Conservation (phyloP, 2,797 vertebrate genomes). For the Babyrousa celebensis region DNA sequence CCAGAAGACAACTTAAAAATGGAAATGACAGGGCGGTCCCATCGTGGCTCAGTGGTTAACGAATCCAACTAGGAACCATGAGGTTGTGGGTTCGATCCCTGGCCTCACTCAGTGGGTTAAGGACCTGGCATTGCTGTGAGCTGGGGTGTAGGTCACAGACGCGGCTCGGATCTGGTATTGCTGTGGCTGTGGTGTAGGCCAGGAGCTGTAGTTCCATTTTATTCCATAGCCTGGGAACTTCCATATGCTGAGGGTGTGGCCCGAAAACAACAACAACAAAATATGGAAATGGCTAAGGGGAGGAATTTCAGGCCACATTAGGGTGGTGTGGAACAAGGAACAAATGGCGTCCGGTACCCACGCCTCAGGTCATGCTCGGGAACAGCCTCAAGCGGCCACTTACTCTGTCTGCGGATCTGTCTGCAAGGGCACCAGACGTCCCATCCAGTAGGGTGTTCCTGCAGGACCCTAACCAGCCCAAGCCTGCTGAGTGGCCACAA, state of each 20-base stretch:
- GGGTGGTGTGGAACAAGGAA: slow-evolving; percentile 8
- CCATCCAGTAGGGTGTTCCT: neutral
- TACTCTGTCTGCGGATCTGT: neutral
- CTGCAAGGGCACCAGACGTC: slow-evolving; percentile 40
- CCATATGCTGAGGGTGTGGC: too few relatives aligned
- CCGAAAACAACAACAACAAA: neutral
- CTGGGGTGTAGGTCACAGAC: too few relatives aligned
- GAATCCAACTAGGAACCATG: too few relatives aligned
- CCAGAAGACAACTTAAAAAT: slow-evolving; percentile 31
- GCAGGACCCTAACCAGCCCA: neutral
- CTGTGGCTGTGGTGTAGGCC: too few relatives aligned
- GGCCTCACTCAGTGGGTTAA: too few relatives aligned
- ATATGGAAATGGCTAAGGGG: slow-evolving; percentile 17
- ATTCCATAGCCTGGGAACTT: too few relatives aligned
- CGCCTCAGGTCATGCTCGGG: neutral
- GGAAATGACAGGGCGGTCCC: neutral
- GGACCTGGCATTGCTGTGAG: too few relatives aligned
- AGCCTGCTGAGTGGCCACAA: neutral
- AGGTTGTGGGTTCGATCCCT: too few relatives aligned
- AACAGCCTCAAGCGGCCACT: neutral
- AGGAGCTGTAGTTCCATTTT: too few relatives aligned
- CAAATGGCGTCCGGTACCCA: neutral
- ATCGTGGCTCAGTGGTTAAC: too few relatives aligned
- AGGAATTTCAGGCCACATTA: slow-evolving; percentile 37
- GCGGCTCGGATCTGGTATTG: too few relatives aligned